Base-by-base conservation (phyloP, 2,888 invertebrate genomes). In the Horisme vitalbata region DNA sequence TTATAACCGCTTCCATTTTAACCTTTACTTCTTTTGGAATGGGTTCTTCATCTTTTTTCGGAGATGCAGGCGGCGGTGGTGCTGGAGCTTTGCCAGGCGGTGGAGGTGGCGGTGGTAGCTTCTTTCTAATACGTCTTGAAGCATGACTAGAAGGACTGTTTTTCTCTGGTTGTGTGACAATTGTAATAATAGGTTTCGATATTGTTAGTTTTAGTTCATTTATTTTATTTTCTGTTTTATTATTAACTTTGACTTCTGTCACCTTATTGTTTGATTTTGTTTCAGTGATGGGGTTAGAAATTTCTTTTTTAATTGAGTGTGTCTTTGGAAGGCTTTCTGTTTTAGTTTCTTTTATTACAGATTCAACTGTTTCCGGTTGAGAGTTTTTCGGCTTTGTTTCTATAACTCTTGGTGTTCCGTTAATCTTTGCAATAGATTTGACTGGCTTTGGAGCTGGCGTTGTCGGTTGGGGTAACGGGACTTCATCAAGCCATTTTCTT, bases 401-500 rank as follows among this genome's bases (percentile, higher is more conserved):
- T 21, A 78, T 55, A 7, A 73, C 61, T 71, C 81, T 76, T 33
- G 88, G 88, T 3, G 87, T 83, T 12, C 85, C 87, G 60, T 72
- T 81, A 0, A 87, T 77, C 56, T 88, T 90, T n/a, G 83, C 81
- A 4, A 86, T 61, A 2, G 85, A 83, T 55, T 88, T 86, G 0
- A 70, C 45, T 0, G 77, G 70, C 54, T 68, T 77, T 8, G 68
- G 56, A 4, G 67, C 50, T 4, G 64, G 41, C 9, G 67, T 59
- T 10, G 44, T 44, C 18, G 44, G 44, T 13, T 44, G 35, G 7
- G 78, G 78, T 20, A 74, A 60, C 2, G 94, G 94, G 4, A 95
- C 93, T 63, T 93, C 93, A 63, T 95, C 94, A 36, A 95, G 73
- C 95, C 95, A 95, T 78, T 94, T 94, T 52, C 93, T 91, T n/a